Evolutionary conservation across 92 coral and sea anemone species (phyloP).

Genomic region (Diadumene lineata): DNA sequence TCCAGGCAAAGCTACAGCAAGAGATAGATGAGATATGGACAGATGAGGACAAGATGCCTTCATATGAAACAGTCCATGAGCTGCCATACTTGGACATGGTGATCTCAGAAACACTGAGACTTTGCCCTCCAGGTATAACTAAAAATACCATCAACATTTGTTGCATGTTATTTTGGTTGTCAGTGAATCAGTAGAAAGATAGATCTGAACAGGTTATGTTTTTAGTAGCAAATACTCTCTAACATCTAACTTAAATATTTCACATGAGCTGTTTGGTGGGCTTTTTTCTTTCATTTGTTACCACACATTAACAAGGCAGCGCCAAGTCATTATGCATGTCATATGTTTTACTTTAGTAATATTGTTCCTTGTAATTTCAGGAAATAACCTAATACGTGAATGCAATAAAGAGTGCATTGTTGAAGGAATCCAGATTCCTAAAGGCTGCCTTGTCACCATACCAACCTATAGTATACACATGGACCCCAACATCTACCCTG

Average conservation of each 20-base stretch:
- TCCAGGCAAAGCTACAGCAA: conserved; percentile 67
- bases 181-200: neutral
- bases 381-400: conserved; percentile 23
- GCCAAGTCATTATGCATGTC: neutral
- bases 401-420: conserved; percentile 42
- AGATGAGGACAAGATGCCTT: conserved; percentile 55
- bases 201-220: too few relatives aligned
- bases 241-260: too few relatives aligned
- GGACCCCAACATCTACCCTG: conserved; percentile 48
- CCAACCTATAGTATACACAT: conserved; percentile 56
- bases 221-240: too few relatives aligned
- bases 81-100: conserved; percentile 71
- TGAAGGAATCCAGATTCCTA: conserved; percentile 36
- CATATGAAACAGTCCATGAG: conserved; percentile 54
- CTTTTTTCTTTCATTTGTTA: neutral
- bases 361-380: conserved; percentile 8
- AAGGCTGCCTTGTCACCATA: conserved; percentile 21
- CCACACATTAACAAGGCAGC: neutral
- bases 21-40: conserved; percentile 75
- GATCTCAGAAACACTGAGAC: conserved; percentile 69
- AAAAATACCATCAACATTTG: neutral
- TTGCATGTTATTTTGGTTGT: neutral
- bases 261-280: too few relatives aligned
- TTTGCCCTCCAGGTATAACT: conserved; percentile 74
- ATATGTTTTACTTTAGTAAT: neutral